These are phyloP conservation scores for Leptonema lineaticorne DNA, from an alignment of 1,140 invertebrate genomes.

Conservation along the genomic window DNA sequence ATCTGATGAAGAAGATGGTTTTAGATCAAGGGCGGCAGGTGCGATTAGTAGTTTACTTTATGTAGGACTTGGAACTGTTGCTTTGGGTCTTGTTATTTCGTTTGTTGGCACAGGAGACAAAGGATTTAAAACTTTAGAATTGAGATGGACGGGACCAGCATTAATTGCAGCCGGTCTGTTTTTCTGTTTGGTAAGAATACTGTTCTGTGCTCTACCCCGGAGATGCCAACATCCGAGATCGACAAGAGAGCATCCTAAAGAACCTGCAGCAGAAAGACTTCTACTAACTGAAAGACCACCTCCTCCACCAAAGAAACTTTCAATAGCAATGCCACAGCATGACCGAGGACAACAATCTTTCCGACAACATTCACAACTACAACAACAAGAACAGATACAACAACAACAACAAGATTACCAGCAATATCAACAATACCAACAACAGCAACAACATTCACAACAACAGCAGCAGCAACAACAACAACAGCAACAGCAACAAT, in stretches of 20 bases:
- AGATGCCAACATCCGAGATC: conserved; percentile 39
- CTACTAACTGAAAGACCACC: conserved; percentile 51
- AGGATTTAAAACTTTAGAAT: conserved; percentile 82
- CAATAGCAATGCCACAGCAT: conserved; percentile 39
- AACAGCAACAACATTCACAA: conserved; percentile 42
- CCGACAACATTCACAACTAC: conserved; percentile 32
- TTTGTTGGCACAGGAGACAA: conserved; percentile 88
- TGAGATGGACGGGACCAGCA: conserved; percentile 79
- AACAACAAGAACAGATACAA: conserved; percentile 38
- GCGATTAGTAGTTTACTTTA: conserved; percentile 67
- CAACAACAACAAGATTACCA: conserved; percentile 13
- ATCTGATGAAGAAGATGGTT: conserved; percentile 62
- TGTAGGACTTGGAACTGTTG: conserved; percentile 79
- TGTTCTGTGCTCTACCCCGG: conserved; percentile 58
- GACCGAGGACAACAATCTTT: no score
- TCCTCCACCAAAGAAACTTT: conserved; percentile 40
- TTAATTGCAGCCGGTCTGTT: conserved; percentile 62
- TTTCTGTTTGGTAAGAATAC: conserved; percentile 60
- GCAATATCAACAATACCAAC: not conserved
- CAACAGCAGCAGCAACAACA: conserved; percentile 37
- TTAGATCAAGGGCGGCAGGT: conserved; percentile 49
- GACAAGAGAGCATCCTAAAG: conserved; percentile 29
- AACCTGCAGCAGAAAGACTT: conserved; percentile 42
- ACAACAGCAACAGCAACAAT: not conserved
- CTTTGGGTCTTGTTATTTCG: conserved; percentile 79